Conservation (phyloP, 2,113 vertebrate species). For the Hystrix cristata region DNA sequence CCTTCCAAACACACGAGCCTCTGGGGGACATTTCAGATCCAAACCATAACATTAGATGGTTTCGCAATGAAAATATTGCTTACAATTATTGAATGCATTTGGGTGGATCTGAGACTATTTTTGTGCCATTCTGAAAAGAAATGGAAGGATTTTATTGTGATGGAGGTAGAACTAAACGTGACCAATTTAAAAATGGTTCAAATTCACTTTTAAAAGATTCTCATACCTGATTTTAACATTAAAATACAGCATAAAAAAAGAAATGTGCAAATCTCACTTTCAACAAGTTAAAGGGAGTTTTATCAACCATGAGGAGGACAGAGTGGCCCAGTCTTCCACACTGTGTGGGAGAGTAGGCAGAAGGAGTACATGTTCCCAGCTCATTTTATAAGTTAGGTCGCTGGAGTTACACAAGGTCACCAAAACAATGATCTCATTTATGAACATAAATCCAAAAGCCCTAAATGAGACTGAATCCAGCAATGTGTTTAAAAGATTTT, state of each 20-base stretch:
- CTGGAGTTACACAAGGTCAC: background rate
- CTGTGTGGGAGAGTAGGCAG: no score
- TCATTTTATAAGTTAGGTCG: background rate
- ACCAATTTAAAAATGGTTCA: background rate
- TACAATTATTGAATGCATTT: background rate
- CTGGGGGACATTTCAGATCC: background rate
- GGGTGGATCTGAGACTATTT: background rate
- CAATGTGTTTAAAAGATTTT: background rate
- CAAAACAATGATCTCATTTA: background rate
- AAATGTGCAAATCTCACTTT: fast-evolving
- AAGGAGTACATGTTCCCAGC: background rate
- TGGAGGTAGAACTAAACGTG: background rate
- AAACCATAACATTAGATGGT: background rate
- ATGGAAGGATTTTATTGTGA: background rate
- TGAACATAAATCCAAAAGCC: background rate
- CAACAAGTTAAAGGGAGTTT: background rate
- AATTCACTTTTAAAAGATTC: background rate
- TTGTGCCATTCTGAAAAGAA: background rate
- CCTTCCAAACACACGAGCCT: background rate
- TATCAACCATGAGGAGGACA: background rate
- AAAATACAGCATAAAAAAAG: background rate
- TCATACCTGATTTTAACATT: background rate
- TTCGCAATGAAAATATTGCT: background rate
- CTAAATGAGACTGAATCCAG: background rate
- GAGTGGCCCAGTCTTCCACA: background rate